A percentile compares a stretch with the other conserved stretches of the same genome.
phyloP scores from a whole-genome alignment of 1,140 invertebrate species.

The Holcopasites calliopsidis region DNA sequence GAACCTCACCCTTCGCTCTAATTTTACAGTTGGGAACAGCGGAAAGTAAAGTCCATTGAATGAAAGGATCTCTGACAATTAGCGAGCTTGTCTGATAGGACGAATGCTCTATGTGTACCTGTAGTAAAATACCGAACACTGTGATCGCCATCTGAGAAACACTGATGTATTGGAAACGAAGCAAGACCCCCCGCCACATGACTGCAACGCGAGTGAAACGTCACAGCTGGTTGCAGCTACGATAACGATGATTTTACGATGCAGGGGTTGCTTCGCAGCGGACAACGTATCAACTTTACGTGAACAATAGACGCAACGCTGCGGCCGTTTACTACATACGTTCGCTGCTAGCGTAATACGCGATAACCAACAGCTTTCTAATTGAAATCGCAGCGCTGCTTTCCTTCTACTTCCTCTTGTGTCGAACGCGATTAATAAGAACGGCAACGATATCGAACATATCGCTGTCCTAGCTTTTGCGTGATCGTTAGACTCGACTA shows the following conservation, averaged over 20 bases:
- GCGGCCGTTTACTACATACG: constrained; percentile 9
- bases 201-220: constrained; percentile 14
- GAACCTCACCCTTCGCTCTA: too few species aligned
- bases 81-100: too few species aligned
- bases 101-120: too few species aligned
- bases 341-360: background rate
- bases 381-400: background rate
- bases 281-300: constrained; percentile 33
- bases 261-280: background rate
- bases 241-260: constrained; percentile 24
- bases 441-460: background rate
- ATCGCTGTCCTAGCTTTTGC: background rate
- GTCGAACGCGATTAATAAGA: constrained; percentile 7
- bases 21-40: too few species aligned
- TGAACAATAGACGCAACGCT: constrained; percentile 32
- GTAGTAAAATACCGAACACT: too few species aligned
- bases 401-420: constrained; percentile 10
- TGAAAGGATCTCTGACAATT: too few species aligned
- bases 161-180: background rate
- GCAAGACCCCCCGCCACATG: constrained; percentile 1
- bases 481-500: background rate
- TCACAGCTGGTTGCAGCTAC: background rate
- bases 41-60: too few species aligned
- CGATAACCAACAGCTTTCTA: background rate
- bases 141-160: background rate